phyloP scores from a whole-genome alignment of 64 coral and sea anemone genomes.

The Montipora efflorescens region DNA sequence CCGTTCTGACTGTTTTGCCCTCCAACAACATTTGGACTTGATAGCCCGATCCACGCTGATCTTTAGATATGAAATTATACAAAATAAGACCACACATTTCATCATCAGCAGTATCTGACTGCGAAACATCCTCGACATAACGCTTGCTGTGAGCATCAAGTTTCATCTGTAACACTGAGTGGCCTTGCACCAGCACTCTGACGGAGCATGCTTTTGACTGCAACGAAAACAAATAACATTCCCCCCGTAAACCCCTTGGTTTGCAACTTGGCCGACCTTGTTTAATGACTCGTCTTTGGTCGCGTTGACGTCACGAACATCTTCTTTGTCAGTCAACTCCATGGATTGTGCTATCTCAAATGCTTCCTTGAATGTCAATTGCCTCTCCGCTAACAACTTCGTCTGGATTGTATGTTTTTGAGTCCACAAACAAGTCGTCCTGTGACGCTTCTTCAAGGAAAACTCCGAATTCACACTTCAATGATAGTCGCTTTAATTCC shows the following conservation, averaged over 20 bases:
- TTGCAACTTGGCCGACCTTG: background rate
- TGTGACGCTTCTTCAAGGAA: too few species aligned
- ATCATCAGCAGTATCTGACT: background rate
- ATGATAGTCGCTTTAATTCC: background rate
- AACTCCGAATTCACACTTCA: background rate
- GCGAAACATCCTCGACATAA: background rate
- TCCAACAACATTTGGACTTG: background rate
- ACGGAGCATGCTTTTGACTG: background rate
- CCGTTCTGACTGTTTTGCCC: background rate
- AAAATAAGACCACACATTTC: background rate
- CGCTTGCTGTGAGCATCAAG: background rate
- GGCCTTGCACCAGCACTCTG: background rate
- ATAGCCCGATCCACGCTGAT: too few species aligned
- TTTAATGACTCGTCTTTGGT: background rate
- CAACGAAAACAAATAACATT: background rate
- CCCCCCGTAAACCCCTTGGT: background rate
- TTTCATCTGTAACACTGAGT: background rate
- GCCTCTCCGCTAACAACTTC: conserved; percentile 3
- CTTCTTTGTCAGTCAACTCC: too few species aligned
- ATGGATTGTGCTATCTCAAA: too few species aligned
- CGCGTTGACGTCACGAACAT: background rate
- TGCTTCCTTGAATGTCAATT: background rate
- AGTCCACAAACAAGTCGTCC: background rate
- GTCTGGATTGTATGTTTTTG: background rate
- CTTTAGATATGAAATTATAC: background rate